Base-by-base conservation (phyloP, 35 echinoderm and acorn worm genomes). In the Apostichopus californicus region DNA sequence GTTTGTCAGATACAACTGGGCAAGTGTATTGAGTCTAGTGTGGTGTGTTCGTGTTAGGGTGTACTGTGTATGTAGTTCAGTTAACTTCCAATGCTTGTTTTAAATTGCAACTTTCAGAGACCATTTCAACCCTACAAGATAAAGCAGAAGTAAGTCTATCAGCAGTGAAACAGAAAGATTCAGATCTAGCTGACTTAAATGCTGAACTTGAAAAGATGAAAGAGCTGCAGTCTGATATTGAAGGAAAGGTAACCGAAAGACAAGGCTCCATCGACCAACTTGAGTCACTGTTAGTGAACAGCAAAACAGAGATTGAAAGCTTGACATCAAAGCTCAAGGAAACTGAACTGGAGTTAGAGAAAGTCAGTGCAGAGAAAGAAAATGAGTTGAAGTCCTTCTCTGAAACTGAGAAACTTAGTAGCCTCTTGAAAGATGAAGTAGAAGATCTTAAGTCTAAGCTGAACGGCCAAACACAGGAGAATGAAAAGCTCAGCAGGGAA, bases 351-450 rank as follows among this genome's bases (percentile, higher is more conserved):
- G 80, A 70, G 25, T 17, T 87, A 9, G 83, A 87, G 61, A 20
- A 77, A 52, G 61, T 80, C 78, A 57, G 60, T 54, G 65, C 52
- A 61, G 55, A 93, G 81, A 87, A 77, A 8, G 89, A 91, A n/a
- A 53, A 7, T 10, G 54, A 91, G 58, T 54, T 46, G 90, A 92
- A 92, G 52, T 56, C 9, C 17, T 89, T 89, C 59, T 91, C 92
- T 65, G 89, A 94, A n/a, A 52, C 57, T 26, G 92, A 94, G 26
- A 90, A 92, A 57, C 75, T 91, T 9, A 90, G 77, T 73, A n/a
- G 55, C 73, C 28, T 88, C n/a, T 21, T 94, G 23, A 25, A 91
- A 83, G 90, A 91, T 73, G 92, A 96, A 57, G 25, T 82, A 21
- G 85, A 86, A 70, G 65, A 20, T 60, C 58, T 77, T 4, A 91